Percentiles rank a stretch among this genome's conserved stretches.
Evolutionary conservation across 2,113 vertebrate genomes (phyloP).

Genomic region (Cardinalis cardinalis): DNA sequence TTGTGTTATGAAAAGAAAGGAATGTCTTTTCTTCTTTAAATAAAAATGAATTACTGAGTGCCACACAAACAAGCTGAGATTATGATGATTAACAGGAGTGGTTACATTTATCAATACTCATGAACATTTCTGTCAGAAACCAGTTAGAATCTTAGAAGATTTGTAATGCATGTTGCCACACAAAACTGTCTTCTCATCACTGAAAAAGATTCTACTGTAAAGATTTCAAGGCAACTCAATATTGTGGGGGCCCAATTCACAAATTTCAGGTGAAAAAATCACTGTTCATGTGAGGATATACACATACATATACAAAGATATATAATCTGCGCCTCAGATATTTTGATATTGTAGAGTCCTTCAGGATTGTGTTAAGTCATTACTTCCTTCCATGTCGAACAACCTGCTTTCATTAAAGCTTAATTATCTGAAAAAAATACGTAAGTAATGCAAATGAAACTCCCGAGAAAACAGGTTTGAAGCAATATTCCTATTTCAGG

Average conservation of each 20-base stretch:
- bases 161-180: neutral
- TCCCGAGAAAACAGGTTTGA: neutral
- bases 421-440: neutral
- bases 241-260: neutral
- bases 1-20: neutral
- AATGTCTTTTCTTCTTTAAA: neutral
- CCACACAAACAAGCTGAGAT: neutral
- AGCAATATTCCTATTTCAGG: neutral
- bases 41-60: neutral
- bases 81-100: neutral
- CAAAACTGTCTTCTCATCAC: neutral
- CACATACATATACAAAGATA: too few relatives aligned
- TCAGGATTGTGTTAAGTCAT: neutral
- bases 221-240: neutral
- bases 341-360: neutral
- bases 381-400: neutral
- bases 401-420: constrained; percentile 3
- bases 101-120: neutral
- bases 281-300: neutral
- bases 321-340: neutral
- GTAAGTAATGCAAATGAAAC: neutral
- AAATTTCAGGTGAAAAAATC: neutral
- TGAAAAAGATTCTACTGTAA: neutral
- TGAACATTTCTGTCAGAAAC: neutral
- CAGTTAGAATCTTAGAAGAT: neutral